Conservation (phyloP, 2,797 vertebrate species). For the Brachyrhaphis roseni region DNA sequence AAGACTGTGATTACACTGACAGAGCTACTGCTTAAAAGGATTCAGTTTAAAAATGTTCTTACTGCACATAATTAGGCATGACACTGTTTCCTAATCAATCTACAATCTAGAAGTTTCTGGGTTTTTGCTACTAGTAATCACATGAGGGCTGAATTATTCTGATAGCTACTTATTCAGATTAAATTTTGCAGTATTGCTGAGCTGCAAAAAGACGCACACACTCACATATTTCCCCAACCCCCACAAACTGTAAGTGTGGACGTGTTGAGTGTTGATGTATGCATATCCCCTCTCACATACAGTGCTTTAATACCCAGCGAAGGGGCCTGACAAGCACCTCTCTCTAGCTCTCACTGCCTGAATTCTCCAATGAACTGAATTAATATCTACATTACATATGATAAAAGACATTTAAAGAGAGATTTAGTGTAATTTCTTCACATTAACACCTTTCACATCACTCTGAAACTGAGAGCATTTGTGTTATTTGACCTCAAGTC, state of each 20-base stretch:
- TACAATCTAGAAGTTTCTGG: constrained; percentile 36
- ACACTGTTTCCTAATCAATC: constrained; percentile 44
- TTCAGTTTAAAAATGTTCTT: constrained; percentile 20
- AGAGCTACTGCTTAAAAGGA: constrained; percentile 39
- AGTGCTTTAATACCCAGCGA: constrained; percentile 76
- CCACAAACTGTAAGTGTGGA: constrained; percentile 58
- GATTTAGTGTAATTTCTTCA: constrained; percentile 72
- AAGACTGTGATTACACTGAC: constrained; percentile 48
- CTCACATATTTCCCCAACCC: constrained; percentile 34
- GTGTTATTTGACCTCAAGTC: constrained; percentile 31
- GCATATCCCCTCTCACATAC: constrained; percentile 73
- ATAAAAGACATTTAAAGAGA: constrained; percentile 67
- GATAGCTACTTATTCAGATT: constrained; percentile 41
- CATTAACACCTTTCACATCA: constrained; percentile 60
- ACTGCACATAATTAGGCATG: constrained; percentile 39
- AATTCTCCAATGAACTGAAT: constrained; percentile 67
- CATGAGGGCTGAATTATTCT: constrained; percentile 36
- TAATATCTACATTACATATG: constrained; percentile 71
- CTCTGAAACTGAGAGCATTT: constrained; percentile 33
- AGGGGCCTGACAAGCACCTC: constrained; percentile 73
- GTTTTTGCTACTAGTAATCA: constrained; percentile 30
- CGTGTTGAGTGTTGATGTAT: constrained; percentile 73
- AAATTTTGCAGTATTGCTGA: constrained; percentile 49
- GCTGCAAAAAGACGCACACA: constrained; percentile 46
- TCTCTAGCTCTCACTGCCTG: constrained; percentile 49